These are phyloP conservation scores for Stenchaetothrips biformis DNA, from an alignment of 2,888 invertebrate species.

Conservation along the genomic window DNA sequence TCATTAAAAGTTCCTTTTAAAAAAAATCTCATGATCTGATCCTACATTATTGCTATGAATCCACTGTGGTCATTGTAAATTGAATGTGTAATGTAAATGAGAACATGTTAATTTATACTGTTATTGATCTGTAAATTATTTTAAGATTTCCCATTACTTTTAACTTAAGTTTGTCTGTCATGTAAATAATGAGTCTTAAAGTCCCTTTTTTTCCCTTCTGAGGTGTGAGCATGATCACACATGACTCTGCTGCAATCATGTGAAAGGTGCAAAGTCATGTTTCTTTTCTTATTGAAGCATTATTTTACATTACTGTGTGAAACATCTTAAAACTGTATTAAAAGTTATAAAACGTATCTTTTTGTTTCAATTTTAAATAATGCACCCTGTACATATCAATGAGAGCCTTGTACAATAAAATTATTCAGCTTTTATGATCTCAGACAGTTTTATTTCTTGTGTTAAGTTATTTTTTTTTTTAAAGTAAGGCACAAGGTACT, in stretches of 20 bases:
- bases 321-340: neutral
- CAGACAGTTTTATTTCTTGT: neutral
- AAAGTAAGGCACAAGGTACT: neutral
- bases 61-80: neutral
- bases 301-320: neutral
- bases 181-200: neutral
- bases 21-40: neutral
- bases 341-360: neutral
- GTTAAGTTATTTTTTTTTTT: neutral
- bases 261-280: neutral
- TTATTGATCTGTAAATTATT: neutral
- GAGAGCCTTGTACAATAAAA: neutral
- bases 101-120: neutral
- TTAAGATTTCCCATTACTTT: neutral
- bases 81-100: neutral
- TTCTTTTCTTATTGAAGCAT: neutral
- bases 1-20: neutral
- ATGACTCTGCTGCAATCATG: neutral
- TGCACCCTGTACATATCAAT: neutral
- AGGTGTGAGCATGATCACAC: neutral
- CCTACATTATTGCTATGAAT: neutral
- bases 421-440: conserved; percentile 13
- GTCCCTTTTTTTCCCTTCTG: neutral
- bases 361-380: neutral
- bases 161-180: neutral